Percentiles rank a stretch among this genome's conserved stretches.
These are phyloP conservation scores for Malacosoma neustria DNA, from an alignment of 2,888 invertebrate genomes.

Conservation along the genomic window DNA sequence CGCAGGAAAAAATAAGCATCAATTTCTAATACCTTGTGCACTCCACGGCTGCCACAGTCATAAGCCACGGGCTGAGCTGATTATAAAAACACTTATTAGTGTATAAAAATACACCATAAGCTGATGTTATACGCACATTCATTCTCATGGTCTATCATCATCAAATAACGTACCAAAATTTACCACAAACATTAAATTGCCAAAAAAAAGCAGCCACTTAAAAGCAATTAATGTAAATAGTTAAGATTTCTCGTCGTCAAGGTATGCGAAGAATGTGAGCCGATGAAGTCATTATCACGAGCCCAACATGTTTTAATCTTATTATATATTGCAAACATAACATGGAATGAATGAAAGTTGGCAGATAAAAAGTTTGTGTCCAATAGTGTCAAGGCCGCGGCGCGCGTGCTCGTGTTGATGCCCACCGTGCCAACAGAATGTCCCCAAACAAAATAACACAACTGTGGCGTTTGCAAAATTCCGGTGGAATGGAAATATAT, in stretches of 20 bases:
- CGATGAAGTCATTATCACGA: neutral
- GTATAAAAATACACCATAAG: no score
- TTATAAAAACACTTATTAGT: no score
- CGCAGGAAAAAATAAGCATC: no score
- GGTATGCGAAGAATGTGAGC: neutral
- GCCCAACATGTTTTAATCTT: neutral
- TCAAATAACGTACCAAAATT: no score
- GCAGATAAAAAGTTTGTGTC: slow-evolving; percentile 37
- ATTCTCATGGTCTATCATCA: no score
- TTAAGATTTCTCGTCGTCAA: neutral
- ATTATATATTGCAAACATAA: slow-evolving; percentile 13
- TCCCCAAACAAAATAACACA: slow-evolving; percentile 13
- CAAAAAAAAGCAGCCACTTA: no score
- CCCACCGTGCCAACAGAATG: slow-evolving; percentile 32
- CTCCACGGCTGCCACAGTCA: no score
- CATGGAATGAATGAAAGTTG: slow-evolving; percentile 49
- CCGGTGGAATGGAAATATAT: no score
- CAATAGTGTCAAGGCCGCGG: slow-evolving; percentile 51
- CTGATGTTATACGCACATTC: no score
- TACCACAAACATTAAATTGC: no score
- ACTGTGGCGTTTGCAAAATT: slow-evolving; percentile 3
- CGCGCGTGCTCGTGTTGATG: slow-evolving; percentile 22
- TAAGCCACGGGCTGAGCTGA: no score
- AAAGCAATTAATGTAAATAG: neutral
- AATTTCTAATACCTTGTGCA: no score